Evolutionary conservation across 1,140 invertebrate genomes (phyloP).

Genomic region (Drepana arcuata): DNA sequence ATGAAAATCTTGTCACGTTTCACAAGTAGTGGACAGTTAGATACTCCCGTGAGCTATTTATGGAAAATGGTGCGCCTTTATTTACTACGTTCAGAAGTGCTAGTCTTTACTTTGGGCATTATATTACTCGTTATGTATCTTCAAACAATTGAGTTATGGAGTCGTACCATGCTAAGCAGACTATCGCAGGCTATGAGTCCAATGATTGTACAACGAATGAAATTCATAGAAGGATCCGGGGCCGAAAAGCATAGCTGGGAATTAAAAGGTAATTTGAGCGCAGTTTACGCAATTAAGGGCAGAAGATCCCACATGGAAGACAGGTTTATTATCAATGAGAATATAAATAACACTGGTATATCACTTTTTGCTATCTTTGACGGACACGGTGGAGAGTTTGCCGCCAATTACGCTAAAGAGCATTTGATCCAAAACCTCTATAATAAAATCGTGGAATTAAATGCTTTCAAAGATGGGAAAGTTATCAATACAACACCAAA

Average conservation of each 20-base stretch:
- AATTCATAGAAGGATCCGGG: constrained; percentile 68
- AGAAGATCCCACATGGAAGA: constrained; percentile 94
- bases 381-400: constrained; percentile 96
- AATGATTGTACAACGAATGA: constrained; percentile 69
- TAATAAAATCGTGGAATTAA: constrained; percentile 81
- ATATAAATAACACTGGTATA: constrained; percentile 82
- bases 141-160: constrained; percentile 85
- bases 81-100: constrained; percentile 82
- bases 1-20: constrained; percentile 87
- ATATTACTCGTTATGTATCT: constrained; percentile 82
- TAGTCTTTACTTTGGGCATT: constrained; percentile 77
- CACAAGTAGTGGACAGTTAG: constrained; percentile 80
- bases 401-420: constrained; percentile 90
- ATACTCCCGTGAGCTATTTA: constrained; percentile 78
- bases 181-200: constrained; percentile 80
- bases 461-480: constrained; percentile 78
- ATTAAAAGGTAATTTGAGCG: constrained; percentile 79
- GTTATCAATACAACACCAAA: constrained; percentile 32
- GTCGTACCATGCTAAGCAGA: constrained; percentile 79
- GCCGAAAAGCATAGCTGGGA: constrained; percentile 84
- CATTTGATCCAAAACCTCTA: constrained; percentile 84
- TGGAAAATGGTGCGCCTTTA: constrained; percentile 82
- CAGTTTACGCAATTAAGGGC: constrained; percentile 92
- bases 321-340: constrained; percentile 86
- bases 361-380: constrained; percentile 94